These are phyloP conservation scores for Buteo buteo DNA, from an alignment of 2,113 vertebrate genomes.

Conservation along the genomic window DNA sequence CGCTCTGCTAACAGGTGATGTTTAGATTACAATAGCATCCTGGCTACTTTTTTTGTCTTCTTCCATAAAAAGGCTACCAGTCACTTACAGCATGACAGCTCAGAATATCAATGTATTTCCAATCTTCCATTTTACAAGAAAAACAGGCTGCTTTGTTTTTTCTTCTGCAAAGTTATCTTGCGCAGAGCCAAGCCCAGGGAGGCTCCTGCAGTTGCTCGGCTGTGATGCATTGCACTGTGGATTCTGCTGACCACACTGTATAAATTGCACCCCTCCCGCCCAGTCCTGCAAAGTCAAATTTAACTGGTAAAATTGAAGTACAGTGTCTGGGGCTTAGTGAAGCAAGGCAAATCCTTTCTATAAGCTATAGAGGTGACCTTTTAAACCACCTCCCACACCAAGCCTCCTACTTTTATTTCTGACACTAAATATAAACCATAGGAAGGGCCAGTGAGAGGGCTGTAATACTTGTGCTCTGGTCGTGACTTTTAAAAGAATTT, in stretches of 20 bases:
- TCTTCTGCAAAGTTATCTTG: background rate
- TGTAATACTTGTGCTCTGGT: background rate
- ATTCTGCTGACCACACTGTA: background rate
- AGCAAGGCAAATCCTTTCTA: slow-evolving; percentile 15
- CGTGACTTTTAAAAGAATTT: background rate
- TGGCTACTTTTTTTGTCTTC: background rate
- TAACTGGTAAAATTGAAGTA: slow-evolving; percentile 4
- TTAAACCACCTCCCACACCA: background rate
- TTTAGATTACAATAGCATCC: background rate
- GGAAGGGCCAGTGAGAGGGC: background rate
- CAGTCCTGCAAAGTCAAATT: background rate
- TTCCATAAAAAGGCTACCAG: background rate
- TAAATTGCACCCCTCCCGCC: background rate
- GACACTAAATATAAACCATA: background rate
- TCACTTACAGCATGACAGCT: background rate
- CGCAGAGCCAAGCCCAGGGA: background rate
- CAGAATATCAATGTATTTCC: background rate
- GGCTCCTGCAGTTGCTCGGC: background rate
- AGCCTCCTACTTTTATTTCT: background rate
- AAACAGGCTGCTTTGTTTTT: background rate
- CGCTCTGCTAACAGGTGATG: background rate
- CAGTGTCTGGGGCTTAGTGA: background rate
- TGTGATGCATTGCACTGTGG: background rate
- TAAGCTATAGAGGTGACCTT: slow-evolving; percentile 12
- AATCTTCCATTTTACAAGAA: background rate